These are phyloP conservation scores for Prionchulus punctatus DNA, from an alignment of 2,888 invertebrate species.

Conservation along the genomic window DNA sequence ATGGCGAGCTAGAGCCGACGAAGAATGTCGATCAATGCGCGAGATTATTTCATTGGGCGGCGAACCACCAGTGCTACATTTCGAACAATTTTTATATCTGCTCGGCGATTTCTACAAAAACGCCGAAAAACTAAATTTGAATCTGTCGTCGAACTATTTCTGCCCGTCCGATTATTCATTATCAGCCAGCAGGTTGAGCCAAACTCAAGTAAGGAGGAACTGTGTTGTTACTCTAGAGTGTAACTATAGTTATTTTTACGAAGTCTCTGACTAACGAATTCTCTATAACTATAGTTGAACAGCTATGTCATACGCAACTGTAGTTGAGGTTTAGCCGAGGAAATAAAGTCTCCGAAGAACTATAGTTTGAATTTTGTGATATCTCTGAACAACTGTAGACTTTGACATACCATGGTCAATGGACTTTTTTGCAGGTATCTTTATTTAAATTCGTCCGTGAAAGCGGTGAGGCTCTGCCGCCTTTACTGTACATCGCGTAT, in stretches of 20 bases:
- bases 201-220: no score
- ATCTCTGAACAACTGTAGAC: no score
- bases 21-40: conserved; percentile 33
- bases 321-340: no score
- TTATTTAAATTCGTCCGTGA: conserved; percentile 76
- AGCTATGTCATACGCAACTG: no score
- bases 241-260: no score
- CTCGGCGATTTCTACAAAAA: conserved; percentile 14
- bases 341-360: no score
- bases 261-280: no score
- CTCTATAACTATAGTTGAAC: no score
- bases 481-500: conserved; percentile 67
- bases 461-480: conserved; percentile 66
- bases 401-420: not conserved
- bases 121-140: conserved; percentile 10
- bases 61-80: conserved; percentile 40
- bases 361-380: no score
- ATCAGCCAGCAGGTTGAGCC: no score
- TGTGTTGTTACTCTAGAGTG: no score
- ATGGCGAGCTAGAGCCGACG: conserved; percentile 65
- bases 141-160: conserved; percentile 5
- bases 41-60: not conserved
- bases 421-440: conserved; percentile 44
- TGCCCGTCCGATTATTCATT: conserved; percentile 13
- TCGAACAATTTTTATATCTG: conserved; percentile 62